These are phyloP conservation scores for Thunnus maccoyii DNA, from an alignment of 2,113 vertebrate species.

Conservation along the genomic window DNA sequence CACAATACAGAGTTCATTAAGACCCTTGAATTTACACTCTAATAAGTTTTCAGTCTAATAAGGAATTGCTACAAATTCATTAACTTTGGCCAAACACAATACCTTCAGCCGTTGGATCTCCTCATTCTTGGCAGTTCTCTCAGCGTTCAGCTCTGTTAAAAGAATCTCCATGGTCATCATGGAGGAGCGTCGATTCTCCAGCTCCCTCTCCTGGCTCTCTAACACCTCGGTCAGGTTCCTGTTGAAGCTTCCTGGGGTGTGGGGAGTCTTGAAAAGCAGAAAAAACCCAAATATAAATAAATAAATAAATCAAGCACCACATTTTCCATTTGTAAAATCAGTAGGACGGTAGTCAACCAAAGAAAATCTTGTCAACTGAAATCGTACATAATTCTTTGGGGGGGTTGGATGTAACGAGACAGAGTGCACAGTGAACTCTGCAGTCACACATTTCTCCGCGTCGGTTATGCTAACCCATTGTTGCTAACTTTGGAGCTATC, in stretches of 20 bases:
- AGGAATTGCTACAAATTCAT: neutral
- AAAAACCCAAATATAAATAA: neutral
- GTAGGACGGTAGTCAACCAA: no score
- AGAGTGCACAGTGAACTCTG: no score
- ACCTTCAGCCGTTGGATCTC: slow-evolving; percentile 95
- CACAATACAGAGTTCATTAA: neutral
- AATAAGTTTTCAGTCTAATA: neutral
- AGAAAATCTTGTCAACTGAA: no score
- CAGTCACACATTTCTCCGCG: no score
- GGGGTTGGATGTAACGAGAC: no score
- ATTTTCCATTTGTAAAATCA: neutral
- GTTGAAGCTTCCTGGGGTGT: slow-evolving; percentile 88
- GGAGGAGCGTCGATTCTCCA: slow-evolving; percentile 89
- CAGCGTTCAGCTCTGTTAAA: slow-evolving; percentile 90
- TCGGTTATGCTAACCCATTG: no score
- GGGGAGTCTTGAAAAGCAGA: slow-evolving; percentile 85
- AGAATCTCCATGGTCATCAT: slow-evolving; percentile 91
- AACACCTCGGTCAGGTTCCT: slow-evolving; percentile 87
- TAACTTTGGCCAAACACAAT: neutral
- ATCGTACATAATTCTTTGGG: no score
- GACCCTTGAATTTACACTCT: neutral
- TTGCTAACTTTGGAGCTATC: no score
- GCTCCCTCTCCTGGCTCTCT: slow-evolving; percentile 91
- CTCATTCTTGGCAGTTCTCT: slow-evolving; percentile 91
- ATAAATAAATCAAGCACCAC: neutral